Conservation (phyloP, 2,113 vertebrate species). For the Proterorhinus semilunaris region DNA sequence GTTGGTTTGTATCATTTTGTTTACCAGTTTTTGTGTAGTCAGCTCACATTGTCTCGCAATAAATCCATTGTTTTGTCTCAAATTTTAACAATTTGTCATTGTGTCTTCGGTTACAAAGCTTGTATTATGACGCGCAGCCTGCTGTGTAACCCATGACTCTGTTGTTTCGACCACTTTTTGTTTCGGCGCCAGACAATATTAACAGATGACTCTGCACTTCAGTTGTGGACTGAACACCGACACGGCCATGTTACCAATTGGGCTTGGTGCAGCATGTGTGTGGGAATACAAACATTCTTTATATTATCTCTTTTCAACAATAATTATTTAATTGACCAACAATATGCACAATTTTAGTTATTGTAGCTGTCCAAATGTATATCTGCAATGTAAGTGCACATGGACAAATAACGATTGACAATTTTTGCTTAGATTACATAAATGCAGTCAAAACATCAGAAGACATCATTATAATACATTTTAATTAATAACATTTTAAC, state of each 20-base stretch:
- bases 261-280: constrained; percentile 9
- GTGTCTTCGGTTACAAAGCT: constrained; percentile 37
- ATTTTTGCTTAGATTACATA: background rate
- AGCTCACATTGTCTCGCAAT: constrained; percentile 13
- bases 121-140: constrained; percentile 23
- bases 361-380: background rate
- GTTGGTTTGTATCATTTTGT: background rate
- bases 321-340: background rate
- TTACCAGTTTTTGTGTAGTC: background rate
- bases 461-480: background rate
- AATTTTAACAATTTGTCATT: constrained; percentile 18
- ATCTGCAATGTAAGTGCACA: too few species aligned
- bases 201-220: constrained; percentile 67
- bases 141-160: constrained; percentile 27
- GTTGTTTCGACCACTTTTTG: constrained; percentile 46
- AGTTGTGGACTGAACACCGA: constrained; percentile 48
- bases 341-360: background rate
- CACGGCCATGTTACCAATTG: constrained; percentile 32
- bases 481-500: background rate
- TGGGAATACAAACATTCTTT: constrained; percentile 2
- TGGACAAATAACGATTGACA: too few species aligned
- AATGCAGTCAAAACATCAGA: background rate
- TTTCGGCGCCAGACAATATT: constrained; percentile 57
- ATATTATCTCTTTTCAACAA: background rate
- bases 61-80: constrained; percentile 4